phyloP scores from a whole-genome alignment of 2,888 invertebrate species.

The Lasioglossum figueresi region DNA sequence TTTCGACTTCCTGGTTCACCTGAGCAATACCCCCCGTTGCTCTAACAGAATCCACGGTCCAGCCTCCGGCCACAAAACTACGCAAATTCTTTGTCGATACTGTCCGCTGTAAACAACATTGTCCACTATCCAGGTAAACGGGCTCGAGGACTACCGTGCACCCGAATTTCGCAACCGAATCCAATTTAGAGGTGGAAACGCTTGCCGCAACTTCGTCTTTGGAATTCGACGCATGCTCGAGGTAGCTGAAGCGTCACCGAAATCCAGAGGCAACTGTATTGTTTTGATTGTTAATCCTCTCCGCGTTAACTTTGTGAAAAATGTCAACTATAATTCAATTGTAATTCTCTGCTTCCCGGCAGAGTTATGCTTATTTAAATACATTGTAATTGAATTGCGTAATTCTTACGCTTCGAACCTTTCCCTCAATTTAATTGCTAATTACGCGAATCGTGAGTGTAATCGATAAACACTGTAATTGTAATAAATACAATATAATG shows the following conservation, averaged over 20 bases:
- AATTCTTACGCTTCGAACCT: no score
- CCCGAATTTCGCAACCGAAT: slow-evolving; percentile 78
- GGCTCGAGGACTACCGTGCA: slow-evolving; percentile 67
- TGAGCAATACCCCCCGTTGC: slow-evolving; percentile 60
- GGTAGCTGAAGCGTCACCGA: neutral
- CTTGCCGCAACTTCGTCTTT: slow-evolving; percentile 15
- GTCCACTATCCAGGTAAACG: slow-evolving; percentile 60
- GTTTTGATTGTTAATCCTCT: neutral
- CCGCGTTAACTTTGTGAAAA: neutral
- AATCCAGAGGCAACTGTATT: neutral
- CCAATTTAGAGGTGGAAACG: slow-evolving; percentile 62
- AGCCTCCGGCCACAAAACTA: slow-evolving; percentile 72
- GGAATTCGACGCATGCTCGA: neutral
- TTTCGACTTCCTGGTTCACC: slow-evolving; percentile 67
- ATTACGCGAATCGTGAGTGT: no score
- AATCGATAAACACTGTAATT: no score
- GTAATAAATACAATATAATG: no score
- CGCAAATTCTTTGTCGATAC: slow-evolving; percentile 67
- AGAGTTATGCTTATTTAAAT: no score
- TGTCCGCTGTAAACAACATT: slow-evolving; percentile 45
- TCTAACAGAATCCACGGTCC: slow-evolving; percentile 56
- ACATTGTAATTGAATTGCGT: no score
- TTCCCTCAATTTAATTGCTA: no score
- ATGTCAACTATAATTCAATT: neutral
- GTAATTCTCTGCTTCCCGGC: no score